A percentile compares a stretch with the other conserved stretches of the same genome.
These are phyloP conservation scores for Willowsia nigromaculata DNA, from an alignment of 2,888 invertebrate genomes.

Conservation along the genomic window DNA sequence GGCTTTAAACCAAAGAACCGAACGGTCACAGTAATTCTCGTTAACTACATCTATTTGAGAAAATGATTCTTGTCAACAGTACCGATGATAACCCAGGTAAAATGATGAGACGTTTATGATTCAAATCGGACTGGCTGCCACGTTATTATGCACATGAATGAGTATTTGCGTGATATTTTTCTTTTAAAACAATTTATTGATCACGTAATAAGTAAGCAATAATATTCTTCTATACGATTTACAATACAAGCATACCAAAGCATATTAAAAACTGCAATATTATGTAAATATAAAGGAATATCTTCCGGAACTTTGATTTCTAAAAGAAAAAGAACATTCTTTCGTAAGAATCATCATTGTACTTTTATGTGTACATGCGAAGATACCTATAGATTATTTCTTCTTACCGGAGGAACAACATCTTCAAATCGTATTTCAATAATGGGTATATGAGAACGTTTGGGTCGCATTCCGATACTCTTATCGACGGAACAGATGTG, in stretches of 20 bases:
- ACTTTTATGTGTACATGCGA: background rate
- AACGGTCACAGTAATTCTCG: too few relatives aligned
- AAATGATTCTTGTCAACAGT: too few relatives aligned
- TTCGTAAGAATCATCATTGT: background rate
- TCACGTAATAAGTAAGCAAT: too few relatives aligned
- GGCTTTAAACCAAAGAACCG: too few relatives aligned
- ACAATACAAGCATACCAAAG: constrained; percentile 60
- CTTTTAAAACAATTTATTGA: too few relatives aligned
- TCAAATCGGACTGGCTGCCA: too few relatives aligned
- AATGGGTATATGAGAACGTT: constrained; percentile 57
- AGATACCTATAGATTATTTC: background rate
- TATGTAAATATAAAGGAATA: constrained; percentile 56
- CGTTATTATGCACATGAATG: too few relatives aligned
- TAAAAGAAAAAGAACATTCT: constrained; percentile 4
- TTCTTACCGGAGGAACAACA: constrained; percentile 56
- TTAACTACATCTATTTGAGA: too few relatives aligned
- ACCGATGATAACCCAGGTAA: too few relatives aligned
- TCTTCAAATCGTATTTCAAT: constrained; percentile 64
- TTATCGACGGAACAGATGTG: constrained; percentile 60
- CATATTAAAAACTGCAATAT: constrained; percentile 49
- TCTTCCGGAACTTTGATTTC: constrained; percentile 52
- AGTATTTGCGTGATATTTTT: too few relatives aligned
- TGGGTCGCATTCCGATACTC: constrained; percentile 42
- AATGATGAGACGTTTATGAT: too few relatives aligned
- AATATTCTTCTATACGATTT: too few relatives aligned